Percentiles rank a stretch among this genome's conserved stretches.
These are phyloP conservation scores for Apocrypta bakeri DNA, from an alignment of 1,140 invertebrate species.

Conservation along the genomic window DNA sequence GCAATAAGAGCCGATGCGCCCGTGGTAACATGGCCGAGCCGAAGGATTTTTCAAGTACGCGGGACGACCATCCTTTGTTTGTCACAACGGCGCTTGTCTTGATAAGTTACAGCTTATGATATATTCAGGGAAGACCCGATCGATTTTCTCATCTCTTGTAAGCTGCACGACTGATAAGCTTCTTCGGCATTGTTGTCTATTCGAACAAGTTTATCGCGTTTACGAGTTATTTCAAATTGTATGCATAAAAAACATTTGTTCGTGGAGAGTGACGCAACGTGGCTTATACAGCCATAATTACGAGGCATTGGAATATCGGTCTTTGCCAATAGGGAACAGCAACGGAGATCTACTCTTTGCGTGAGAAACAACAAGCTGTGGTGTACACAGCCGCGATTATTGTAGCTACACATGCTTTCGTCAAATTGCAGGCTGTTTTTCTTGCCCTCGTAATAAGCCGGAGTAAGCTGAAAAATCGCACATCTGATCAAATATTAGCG, in stretches of 20 bases:
- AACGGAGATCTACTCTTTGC: constrained; percentile 28
- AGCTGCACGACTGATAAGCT: too few species aligned
- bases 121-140: neutral
- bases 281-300: neutral
- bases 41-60: neutral
- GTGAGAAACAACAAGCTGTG: constrained; percentile 38
- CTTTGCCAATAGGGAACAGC: neutral
- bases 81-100: constrained; percentile 48
- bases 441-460: neutral
- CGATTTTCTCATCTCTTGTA: too few species aligned
- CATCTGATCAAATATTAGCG: neutral
- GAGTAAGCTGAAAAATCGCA: constrained; percentile 12
- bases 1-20: constrained; percentile 36
- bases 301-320: neutral
- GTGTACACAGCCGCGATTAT: constrained; percentile 2
- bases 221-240: too few species aligned
- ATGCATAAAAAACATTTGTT: neutral
- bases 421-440: neutral
- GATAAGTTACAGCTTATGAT: constrained; percentile 44
- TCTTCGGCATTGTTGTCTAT: too few species aligned
- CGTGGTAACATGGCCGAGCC: neutral
- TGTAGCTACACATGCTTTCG: constrained; percentile 4
- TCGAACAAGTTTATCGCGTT: too few species aligned
- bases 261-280: neutral
- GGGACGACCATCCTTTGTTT: constrained; percentile 32